Evolutionary conservation across 2,113 vertebrate genomes (phyloP).

Genomic region (Amphiprion ocellaris): DNA sequence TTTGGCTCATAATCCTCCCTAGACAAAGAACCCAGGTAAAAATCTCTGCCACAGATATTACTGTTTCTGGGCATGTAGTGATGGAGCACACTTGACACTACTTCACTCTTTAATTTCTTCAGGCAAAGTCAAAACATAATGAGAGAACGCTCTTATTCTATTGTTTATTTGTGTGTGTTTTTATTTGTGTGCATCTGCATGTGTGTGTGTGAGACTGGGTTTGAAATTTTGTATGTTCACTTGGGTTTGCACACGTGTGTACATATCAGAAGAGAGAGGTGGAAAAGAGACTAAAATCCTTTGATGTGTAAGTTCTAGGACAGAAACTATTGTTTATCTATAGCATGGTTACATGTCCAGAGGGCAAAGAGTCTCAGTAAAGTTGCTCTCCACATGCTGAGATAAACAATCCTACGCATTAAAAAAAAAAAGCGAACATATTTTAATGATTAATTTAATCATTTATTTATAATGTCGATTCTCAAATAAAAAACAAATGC

Average conservation of each 20-base stretch:
- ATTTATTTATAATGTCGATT: slow-evolving; percentile 51
- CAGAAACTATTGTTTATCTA: slow-evolving; percentile 71
- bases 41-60: slow-evolving; percentile 20
- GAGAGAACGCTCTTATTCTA: background rate
- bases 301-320: slow-evolving; percentile 52
- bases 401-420: slow-evolving; percentile 58
- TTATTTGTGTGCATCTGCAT: background rate
- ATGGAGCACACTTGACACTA: background rate
- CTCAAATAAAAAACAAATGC: slow-evolving; percentile 18
- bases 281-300: slow-evolving; percentile 8
- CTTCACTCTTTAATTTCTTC: slow-evolving; percentile 27
- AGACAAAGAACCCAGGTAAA: slow-evolving; percentile 16
- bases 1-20: slow-evolving; percentile 12
- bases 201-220: background rate
- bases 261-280: slow-evolving; percentile 8
- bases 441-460: slow-evolving; percentile 57
- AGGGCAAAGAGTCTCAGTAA: slow-evolving; percentile 39
- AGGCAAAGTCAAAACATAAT: background rate
- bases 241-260: slow-evolving; percentile 9
- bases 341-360: slow-evolving; percentile 56
- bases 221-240: slow-evolving; percentile 4
- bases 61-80: slow-evolving; percentile 7
- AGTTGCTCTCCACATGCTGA: slow-evolving; percentile 21
- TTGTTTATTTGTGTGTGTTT: background rate
- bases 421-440: slow-evolving; percentile 26